These are phyloP conservation scores for Halichoerus grypus DNA, from an alignment of 2,113 vertebrate species.

Conservation along the genomic window DNA sequence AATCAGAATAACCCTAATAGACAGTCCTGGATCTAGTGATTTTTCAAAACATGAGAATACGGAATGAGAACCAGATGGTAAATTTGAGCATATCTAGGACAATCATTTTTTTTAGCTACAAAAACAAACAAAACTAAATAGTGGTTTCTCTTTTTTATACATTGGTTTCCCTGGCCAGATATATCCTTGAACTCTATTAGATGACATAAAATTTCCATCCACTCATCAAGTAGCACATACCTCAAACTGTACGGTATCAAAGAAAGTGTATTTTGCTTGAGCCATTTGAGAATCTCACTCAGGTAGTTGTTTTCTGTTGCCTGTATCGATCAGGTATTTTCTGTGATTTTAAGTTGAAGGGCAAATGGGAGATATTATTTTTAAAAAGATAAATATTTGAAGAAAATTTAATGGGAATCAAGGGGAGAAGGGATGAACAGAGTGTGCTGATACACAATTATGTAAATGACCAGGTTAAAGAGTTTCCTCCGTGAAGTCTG, in stretches of 20 bases:
- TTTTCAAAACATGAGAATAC: conserved; percentile 69
- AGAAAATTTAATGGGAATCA: background rate
- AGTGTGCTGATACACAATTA: background rate
- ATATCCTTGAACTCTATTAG: conserved; percentile 57
- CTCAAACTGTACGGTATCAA: background rate
- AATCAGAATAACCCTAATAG: conserved; percentile 78
- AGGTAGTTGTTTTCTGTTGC: background rate
- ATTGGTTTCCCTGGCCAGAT: conserved; percentile 38
- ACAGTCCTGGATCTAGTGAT: conserved; percentile 62
- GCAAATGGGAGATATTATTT: background rate
- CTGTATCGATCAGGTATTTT: background rate
- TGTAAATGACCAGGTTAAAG: background rate
- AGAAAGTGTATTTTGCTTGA: background rate
- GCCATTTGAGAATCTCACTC: background rate
- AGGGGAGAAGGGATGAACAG: background rate
- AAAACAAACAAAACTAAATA: conserved; percentile 77
- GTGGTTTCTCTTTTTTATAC: conserved; percentile 21
- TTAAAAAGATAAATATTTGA: background rate
- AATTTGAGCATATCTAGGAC: conserved; percentile 77
- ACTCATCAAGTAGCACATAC: background rate
- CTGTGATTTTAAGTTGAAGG: background rate
- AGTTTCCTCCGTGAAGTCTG: background rate
- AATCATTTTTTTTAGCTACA: conserved; percentile 77
- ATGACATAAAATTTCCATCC: conserved; percentile 1
- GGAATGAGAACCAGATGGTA: conserved; percentile 78